phyloP scores from a whole-genome alignment of 2,888 invertebrate genomes.

The Achlya flavicornis region DNA sequence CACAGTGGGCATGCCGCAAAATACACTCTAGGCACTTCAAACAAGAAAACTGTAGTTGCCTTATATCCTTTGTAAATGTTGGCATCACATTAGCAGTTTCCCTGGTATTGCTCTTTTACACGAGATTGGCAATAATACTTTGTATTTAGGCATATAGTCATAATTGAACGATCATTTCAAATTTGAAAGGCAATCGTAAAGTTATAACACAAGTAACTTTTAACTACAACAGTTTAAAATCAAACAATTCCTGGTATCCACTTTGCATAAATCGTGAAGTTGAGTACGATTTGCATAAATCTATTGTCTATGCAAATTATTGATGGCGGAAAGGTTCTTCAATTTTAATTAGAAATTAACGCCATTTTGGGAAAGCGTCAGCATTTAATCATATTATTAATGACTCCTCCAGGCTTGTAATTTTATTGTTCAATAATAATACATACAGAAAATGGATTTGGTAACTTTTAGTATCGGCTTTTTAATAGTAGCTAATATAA shows the following conservation, averaged over 20 bases:
- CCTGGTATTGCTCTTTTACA: too few relatives aligned
- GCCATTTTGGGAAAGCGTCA: background rate
- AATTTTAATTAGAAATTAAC: slow-evolving; percentile 10
- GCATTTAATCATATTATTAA: background rate
- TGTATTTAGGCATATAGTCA: background rate
- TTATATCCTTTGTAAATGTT: too few relatives aligned
- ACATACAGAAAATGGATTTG: too few relatives aligned
- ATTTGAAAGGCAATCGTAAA: background rate
- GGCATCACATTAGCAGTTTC: too few relatives aligned
- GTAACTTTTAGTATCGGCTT: too few relatives aligned
- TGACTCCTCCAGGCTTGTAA: background rate
- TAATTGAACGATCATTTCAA: background rate
- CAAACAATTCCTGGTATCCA: background rate
- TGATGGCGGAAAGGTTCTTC: slow-evolving; percentile 10
- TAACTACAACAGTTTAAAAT: slow-evolving; percentile 9
- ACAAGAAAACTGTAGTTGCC: too few relatives aligned
- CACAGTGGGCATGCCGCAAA: too few relatives aligned
- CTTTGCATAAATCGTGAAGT: slow-evolving; percentile 14
- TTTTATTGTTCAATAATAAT: background rate
- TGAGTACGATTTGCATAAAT: slow-evolving; percentile 7
- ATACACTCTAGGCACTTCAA: too few relatives aligned
- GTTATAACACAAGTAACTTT: slow-evolving; percentile 9
- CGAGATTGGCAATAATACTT: too few relatives aligned
- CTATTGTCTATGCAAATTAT: slow-evolving; percentile 13
- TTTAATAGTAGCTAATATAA: too few relatives aligned